These are phyloP conservation scores for Misgurnus anguillicaudatus DNA, from an alignment of 2,113 vertebrate species.

Conservation along the genomic window DNA sequence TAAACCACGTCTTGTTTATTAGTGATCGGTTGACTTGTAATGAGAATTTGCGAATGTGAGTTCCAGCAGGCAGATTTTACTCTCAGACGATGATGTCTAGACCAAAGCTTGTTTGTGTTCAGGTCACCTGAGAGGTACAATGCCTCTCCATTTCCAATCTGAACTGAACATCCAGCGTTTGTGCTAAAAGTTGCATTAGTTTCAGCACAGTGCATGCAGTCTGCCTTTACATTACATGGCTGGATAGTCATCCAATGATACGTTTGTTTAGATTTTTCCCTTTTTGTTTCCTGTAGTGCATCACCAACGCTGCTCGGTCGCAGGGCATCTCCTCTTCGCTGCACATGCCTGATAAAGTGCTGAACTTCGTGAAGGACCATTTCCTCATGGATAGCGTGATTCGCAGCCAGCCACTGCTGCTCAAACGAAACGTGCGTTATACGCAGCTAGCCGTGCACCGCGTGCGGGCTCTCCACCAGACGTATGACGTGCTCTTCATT, in stretches of 20 bases:
- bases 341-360: slow-evolving; percentile 92
- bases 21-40: neutral
- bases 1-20: neutral
- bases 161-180: slow-evolving; percentile 31
- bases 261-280: slow-evolving; percentile 1
- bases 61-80: neutral
- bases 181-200: slow-evolving; percentile 31
- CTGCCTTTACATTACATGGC: slow-evolving; percentile 54
- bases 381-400: slow-evolving; percentile 92
- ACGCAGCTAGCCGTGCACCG: slow-evolving; percentile 85
- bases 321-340: slow-evolving; percentile 86
- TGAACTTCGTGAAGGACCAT: slow-evolving; percentile 97
- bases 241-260: neutral
- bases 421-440: slow-evolving; percentile 84
- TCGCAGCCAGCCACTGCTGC: slow-evolving; percentile 83
- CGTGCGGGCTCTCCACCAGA: slow-evolving; percentile 61
- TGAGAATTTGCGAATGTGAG: neutral
- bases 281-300: slow-evolving; percentile 77
- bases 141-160: slow-evolving; percentile 28
- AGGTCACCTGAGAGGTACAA: neutral
- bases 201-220: neutral
- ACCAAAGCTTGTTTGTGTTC: neutral
- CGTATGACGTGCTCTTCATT: slow-evolving; percentile 87
- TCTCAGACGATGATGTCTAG: neutral
- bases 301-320: slow-evolving; percentile 80